Conservation (phyloP, 2,113 vertebrate genomes). For the Oreotrochilus melanogaster region DNA sequence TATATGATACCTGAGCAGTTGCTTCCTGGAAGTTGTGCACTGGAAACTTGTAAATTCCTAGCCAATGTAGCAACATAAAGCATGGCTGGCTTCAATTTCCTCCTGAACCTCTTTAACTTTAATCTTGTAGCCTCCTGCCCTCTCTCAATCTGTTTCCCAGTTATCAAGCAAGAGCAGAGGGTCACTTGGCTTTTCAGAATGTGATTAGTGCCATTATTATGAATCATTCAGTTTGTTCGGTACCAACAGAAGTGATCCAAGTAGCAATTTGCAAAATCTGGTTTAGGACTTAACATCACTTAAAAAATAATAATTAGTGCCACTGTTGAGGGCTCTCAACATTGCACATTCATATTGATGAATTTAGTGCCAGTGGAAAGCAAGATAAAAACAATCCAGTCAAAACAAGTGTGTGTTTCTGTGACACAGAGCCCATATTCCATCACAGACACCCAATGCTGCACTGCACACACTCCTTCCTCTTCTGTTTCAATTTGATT, state of each 20-base stretch:
- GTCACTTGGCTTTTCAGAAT: slow-evolving; percentile 28
- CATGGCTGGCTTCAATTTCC: slow-evolving; percentile 1
- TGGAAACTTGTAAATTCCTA: background rate
- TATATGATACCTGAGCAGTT: background rate
- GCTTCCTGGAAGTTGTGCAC: background rate
- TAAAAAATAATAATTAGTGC: slow-evolving; percentile 27
- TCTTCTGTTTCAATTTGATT: background rate
- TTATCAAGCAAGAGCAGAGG: slow-evolving; percentile 21
- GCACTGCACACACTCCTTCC: background rate
- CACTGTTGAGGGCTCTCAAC: background rate
- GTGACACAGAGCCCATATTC: background rate
- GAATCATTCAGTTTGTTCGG: slow-evolving; percentile 29
- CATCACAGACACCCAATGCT: background rate
- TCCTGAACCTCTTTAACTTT: slow-evolving; percentile 20
- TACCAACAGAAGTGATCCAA: slow-evolving; percentile 18
- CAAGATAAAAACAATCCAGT: background rate
- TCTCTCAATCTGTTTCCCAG: background rate
- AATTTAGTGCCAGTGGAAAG: slow-evolving; percentile 10
- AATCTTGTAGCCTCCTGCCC: slow-evolving; percentile 22
- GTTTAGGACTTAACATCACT: slow-evolving; percentile 26
- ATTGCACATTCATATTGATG: background rate
- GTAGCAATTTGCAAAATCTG: slow-evolving; percentile 37
- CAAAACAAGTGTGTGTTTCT: background rate
- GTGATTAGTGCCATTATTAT: slow-evolving; percentile 21
- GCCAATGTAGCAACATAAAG: background rate